Evolutionary conservation across 35 echinoderm and acorn worm genomes (phyloP).

Genomic region (Stichopus chloronotus): DNA sequence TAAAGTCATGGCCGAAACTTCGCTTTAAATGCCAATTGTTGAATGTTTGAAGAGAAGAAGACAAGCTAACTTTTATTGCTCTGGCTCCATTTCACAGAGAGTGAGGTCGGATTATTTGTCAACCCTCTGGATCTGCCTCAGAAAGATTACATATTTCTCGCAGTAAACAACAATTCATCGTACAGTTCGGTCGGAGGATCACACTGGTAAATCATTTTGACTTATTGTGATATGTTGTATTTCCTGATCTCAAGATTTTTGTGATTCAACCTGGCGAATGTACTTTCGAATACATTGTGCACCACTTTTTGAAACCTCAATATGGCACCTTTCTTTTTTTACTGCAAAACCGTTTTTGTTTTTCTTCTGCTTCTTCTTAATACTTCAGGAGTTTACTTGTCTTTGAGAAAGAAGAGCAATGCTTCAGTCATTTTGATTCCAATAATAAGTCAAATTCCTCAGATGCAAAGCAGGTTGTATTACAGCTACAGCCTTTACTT

Average conservation of each 20-base stretch:
- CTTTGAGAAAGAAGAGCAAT: slow-evolving; percentile 55
- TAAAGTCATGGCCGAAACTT: too few relatives aligned
- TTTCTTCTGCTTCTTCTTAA: neutral
- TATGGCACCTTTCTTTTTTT: too few relatives aligned
- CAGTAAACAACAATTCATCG: slow-evolving; percentile 79
- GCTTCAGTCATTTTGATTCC: slow-evolving; percentile 83
- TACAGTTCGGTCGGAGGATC: slow-evolving; percentile 74
- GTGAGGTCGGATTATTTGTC: slow-evolving; percentile 80
- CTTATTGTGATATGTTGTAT: too few relatives aligned
- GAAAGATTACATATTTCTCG: slow-evolving; percentile 83
- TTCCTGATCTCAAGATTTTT: too few relatives aligned
- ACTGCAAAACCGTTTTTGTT: too few relatives aligned
- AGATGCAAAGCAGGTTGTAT: slow-evolving; percentile 57
- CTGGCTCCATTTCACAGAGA: slow-evolving; percentile 43
- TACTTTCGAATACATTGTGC: too few relatives aligned
- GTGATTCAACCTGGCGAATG: too few relatives aligned
- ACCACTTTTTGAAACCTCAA: too few relatives aligned
- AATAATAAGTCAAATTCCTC: slow-evolving; percentile 44
- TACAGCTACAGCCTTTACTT: slow-evolving; percentile 72
- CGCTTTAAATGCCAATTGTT: too few relatives aligned
- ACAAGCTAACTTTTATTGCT: too few relatives aligned
- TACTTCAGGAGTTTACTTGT: slow-evolving; percentile 81
- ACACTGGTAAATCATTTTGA: slow-evolving; percentile 73
- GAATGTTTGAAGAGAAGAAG: too few relatives aligned
- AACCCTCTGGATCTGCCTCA: slow-evolving; percentile 69